Percentiles rank a stretch among this genome's conserved stretches.
Conservation (phyloP, 2,113 vertebrate genomes). For the Phalacrocorax carbo region DNA sequence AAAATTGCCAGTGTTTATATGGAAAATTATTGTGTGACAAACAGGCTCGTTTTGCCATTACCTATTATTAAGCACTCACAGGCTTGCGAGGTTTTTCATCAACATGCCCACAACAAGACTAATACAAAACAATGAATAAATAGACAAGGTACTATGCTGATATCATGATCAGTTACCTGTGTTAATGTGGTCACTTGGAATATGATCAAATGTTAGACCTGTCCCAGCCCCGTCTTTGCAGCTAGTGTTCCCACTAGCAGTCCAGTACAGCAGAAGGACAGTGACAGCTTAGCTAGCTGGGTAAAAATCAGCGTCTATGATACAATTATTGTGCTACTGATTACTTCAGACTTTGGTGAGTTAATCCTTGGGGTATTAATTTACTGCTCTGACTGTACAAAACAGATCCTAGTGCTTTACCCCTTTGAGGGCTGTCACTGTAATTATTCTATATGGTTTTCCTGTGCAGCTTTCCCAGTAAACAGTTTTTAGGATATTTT, state of each 20-base stretch:
- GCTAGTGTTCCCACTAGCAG: neutral
- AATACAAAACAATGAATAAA: neutral
- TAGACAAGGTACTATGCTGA: neutral
- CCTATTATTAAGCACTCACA: neutral
- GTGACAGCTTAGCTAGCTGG: neutral
- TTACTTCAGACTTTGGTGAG: conserved; percentile 29
- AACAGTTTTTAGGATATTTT: conserved; percentile 7
- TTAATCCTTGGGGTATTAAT: conserved; percentile 63
- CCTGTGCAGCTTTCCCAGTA: neutral
- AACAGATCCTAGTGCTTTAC: conserved; percentile 25
- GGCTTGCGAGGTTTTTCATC: neutral
- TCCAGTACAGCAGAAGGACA: neutral
- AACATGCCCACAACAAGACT: neutral
- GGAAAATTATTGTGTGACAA: neutral
- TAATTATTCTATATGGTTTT: conserved; percentile 33
- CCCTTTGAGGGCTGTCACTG: neutral
- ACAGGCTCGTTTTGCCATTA: neutral
- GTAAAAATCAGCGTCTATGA: conserved; percentile 22
- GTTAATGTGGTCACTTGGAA: neutral
- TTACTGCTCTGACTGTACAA: conserved; percentile 25
- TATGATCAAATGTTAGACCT: neutral
- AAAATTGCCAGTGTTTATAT: neutral
- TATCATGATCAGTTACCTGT: conserved; percentile 25
- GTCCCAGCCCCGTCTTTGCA: neutral
- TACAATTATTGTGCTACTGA: conserved; percentile 50